A percentile compares a stretch with the other conserved stretches of the same genome.
phyloP scores from a whole-genome alignment of 1,140 invertebrate genomes.

The Contarinia nasturtii region DNA sequence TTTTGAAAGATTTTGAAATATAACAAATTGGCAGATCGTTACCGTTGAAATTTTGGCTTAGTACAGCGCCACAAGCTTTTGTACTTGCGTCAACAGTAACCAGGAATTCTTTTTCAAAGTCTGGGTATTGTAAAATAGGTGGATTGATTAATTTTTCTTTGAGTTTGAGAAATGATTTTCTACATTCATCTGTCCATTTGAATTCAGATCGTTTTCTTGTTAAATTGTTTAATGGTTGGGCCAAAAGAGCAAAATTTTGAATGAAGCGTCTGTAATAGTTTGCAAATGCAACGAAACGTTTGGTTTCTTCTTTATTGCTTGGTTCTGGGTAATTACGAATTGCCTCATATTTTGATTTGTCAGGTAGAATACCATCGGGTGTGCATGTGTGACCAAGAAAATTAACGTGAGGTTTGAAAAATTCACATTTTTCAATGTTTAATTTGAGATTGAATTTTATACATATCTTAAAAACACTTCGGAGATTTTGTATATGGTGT shows the following conservation, averaged over 20 bases:
- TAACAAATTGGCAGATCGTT: slow-evolving; percentile 14
- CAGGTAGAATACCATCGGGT: slow-evolving; percentile 5
- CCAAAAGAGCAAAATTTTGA: slow-evolving; percentile 1
- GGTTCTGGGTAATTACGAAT: slow-evolving; percentile 5
- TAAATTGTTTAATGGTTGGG: slow-evolving; percentile 4
- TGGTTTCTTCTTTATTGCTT: background rate
- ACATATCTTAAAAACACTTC: slow-evolving; percentile 1
- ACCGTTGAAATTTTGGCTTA: slow-evolving; percentile 11
- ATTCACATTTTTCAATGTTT: slow-evolving; percentile 5
- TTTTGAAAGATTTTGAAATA: slow-evolving; percentile 11
- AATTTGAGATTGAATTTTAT: slow-evolving; percentile 5
- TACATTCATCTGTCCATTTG: background rate
- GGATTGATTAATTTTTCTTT: slow-evolving; percentile 3
- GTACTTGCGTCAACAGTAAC: slow-evolving; percentile 9
- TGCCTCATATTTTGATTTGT: slow-evolving; percentile 2
- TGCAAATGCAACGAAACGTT: no score
- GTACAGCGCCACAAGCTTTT: slow-evolving; percentile 9
- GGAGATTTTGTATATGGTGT: background rate
- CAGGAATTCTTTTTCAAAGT: slow-evolving; percentile 10
- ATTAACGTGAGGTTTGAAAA: slow-evolving; percentile 4
- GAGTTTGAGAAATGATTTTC: slow-evolving; percentile 2
- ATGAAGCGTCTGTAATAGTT: background rate
- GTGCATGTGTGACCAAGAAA: slow-evolving; percentile 5
- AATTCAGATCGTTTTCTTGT: background rate
- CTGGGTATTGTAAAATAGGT: slow-evolving; percentile 8